Evolutionary conservation across 2,888 invertebrate species (phyloP).

Genomic region (Caenorhabditis sp.): DNA sequence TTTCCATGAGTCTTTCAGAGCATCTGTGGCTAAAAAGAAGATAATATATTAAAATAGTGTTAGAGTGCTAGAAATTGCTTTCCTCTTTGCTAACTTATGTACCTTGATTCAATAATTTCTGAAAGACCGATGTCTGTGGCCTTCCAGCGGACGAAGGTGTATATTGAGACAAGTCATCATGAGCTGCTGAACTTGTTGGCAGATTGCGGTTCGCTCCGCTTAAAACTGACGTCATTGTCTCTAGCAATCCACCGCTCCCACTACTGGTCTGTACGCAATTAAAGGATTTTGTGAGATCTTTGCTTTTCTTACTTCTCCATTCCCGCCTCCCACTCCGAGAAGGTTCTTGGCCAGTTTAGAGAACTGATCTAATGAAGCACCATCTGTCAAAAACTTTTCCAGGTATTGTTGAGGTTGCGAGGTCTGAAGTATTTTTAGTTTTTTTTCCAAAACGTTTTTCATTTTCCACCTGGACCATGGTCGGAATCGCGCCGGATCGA

Average conservation of each 20-base stretch:
- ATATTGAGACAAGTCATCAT: conserved; percentile 61
- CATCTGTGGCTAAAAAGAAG: conserved; percentile 63
- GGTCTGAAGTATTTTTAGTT: conserved; percentile 8
- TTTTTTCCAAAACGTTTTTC: background rate
- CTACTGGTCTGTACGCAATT: conserved; percentile 40
- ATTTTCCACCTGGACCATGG: conserved; percentile 20
- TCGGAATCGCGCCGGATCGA: conserved; percentile 52
- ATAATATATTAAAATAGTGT: background rate
- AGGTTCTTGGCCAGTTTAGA: conserved; percentile 79
- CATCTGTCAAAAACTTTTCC: conserved; percentile 63
- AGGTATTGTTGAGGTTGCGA: conserved; percentile 55
- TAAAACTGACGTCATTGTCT: conserved; percentile 71
- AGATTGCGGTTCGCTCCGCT: conserved; percentile 54
- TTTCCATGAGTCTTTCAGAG: conserved; percentile 69
- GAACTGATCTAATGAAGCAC: conserved; percentile 70
- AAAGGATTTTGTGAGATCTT: conserved; percentile 17
- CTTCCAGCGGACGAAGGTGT: conserved; percentile 55
- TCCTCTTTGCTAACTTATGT: background rate
- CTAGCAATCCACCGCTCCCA: conserved; percentile 64
- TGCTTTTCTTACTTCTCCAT: conserved; percentile 54
- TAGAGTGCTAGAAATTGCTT: too few relatives aligned
- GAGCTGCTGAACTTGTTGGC: conserved; percentile 62
- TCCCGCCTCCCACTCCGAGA: conserved; percentile 65
- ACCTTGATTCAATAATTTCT: conserved; percentile 67
- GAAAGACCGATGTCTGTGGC: conserved; percentile 63